Evolutionary conservation across 2,888 invertebrate species (phyloP), one percentile per base, ranked within the genome.

Genomic region (Chelonus formosanus): DNA sequence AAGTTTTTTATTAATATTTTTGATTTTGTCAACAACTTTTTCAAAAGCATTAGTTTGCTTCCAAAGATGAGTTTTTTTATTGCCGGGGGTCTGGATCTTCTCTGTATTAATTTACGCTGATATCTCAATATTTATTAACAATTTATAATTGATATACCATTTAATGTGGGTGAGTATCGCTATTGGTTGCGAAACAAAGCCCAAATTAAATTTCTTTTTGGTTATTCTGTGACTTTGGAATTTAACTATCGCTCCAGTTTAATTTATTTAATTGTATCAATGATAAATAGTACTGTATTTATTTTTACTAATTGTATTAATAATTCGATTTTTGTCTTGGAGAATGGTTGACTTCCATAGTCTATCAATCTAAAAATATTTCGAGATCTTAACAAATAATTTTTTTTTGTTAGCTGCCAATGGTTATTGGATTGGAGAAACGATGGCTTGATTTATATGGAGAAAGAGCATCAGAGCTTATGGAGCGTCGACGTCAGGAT

Each of bases 401-500:
- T 67, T 74, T 76, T 73, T 75, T 78, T 78, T 79, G 75, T 78
- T 84, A 89, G 90, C 87, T 91, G 83, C 90, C 91, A 45, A 80
- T 88, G 67, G 90, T 97, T 77, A 89, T 90, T 71, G 90, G 89
- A 67, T 84, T 98, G 79, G 97, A 97, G 84, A 90, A 91, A 70
- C 89, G 92, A 31, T 90, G 94, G 79, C 81, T 93, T 77, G 88
- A 89, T 70, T 82, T 95, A 71, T 90, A 92, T 80, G 88, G 90
- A 1, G 89, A 91, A 65, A 89, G 92, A 75, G 89, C 93, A 45
- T 89, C 89, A 68, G 92, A 92, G 84, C 85, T 97, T 62, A 88
- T 91, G 76, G 92, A 92, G 81, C 87, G 98, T 48, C 88, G 98
- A 44, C 88, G 97, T 53, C 95, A 96, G 71, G 97, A 98, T 85